Evolutionary conservation across 2,888 invertebrate species (phyloP).

Genomic region (Epinotia brunnichana): DNA sequence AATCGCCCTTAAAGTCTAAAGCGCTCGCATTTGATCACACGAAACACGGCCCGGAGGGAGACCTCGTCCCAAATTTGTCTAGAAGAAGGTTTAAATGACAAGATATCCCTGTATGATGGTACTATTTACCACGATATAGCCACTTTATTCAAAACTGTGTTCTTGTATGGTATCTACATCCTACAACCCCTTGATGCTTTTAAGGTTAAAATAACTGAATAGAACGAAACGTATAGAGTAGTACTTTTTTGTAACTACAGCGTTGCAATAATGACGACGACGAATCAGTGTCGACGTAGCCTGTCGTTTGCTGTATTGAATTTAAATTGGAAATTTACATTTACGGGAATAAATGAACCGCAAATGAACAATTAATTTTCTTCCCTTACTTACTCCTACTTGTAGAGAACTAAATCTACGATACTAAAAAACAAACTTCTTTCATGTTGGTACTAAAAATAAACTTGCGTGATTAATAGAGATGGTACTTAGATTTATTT

Average conservation of each 20-base stretch:
- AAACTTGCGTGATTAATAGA: too few species aligned
- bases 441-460: too few species aligned
- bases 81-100: slow-evolving; percentile 7
- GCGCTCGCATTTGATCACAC: slow-evolving; percentile 34
- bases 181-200: background rate
- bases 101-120: slow-evolving; percentile 4
- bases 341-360: background rate
- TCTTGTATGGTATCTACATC: background rate
- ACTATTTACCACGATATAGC: slow-evolving; percentile 3
- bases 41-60: slow-evolving; percentile 16
- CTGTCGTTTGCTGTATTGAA: too few species aligned
- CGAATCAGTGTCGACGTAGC: too few species aligned
- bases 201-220: too few species aligned
- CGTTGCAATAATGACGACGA: too few species aligned
- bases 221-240: too few species aligned
- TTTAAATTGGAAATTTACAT: too few species aligned
- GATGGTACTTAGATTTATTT: too few species aligned
- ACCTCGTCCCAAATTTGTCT: slow-evolving; percentile 30
- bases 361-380: background rate
- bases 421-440: too few species aligned
- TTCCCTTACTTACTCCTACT: background rate
- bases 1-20: slow-evolving; percentile 38
- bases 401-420: too few species aligned
- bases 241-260: too few species aligned
- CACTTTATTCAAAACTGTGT: slow-evolving; percentile 19